Conservation (phyloP, 2,888 invertebrate genomes). For the Synergus laeviventris region DNA sequence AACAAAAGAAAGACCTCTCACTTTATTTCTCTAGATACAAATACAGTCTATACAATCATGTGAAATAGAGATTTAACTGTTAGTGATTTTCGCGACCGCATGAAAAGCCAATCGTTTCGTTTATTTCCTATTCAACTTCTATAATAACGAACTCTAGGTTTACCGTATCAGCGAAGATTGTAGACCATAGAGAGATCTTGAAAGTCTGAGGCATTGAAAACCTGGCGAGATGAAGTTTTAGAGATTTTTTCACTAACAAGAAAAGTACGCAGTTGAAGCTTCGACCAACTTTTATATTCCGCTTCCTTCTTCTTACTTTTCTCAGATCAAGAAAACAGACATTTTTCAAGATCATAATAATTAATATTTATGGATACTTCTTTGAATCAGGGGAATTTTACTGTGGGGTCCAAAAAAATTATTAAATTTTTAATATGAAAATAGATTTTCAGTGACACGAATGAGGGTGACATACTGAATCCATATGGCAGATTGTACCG, state of each 20-base stretch:
- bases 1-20: background rate
- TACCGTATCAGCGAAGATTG: background rate
- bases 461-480: constrained; percentile 2
- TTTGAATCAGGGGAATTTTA: background rate
- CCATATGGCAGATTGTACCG: constrained; percentile 46
- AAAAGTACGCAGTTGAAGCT: background rate
- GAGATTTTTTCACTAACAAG: constrained; percentile 23
- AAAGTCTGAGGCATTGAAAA: constrained; percentile 14
- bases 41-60: background rate
- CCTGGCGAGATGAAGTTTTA: background rate
- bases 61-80: background rate
- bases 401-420: too few species aligned
- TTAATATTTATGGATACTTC: background rate
- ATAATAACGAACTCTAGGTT: background rate
- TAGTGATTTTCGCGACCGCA: background rate
- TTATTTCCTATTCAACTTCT: constrained; percentile 15
- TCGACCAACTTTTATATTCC: background rate
- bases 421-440: background rate
- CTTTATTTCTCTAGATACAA: background rate
- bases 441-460: background rate
- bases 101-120: constrained; percentile 14
- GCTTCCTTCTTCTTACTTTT: background rate
- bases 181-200: background rate
- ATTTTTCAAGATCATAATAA: background rate
- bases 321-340: background rate